Conservation (phyloP, 2,113 vertebrate species). For the Columba livia region DNA sequence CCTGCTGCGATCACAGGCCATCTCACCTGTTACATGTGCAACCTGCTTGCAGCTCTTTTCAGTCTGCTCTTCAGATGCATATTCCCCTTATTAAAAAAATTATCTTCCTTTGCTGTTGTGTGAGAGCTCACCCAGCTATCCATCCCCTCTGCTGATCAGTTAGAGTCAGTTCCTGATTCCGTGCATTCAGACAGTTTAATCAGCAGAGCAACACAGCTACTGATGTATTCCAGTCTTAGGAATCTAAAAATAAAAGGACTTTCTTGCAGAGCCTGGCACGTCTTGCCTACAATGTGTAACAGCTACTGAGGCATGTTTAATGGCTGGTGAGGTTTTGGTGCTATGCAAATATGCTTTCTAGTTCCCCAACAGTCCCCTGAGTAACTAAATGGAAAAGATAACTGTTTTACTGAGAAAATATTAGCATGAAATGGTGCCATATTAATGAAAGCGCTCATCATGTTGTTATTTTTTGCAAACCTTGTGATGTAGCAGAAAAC, state of each 20-base stretch:
- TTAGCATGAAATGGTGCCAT: conserved; percentile 2
- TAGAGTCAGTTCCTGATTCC: neutral
- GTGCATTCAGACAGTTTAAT: neutral
- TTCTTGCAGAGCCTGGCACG: neutral
- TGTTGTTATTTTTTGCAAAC: neutral
- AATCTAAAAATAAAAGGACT: neutral
- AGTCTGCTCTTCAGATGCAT: neutral
- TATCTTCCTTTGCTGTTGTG: neutral
- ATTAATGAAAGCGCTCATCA: neutral
- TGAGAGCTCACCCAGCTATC: neutral
- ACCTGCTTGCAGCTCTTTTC: neutral
- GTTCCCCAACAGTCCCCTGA: neutral
- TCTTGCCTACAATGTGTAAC: neutral
- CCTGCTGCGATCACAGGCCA: neutral
- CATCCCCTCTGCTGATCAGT: neutral
- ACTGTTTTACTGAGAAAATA: neutral
- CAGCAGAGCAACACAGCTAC: neutral
- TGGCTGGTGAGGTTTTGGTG: neutral
- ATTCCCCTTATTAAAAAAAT: neutral
- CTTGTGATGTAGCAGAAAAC: conserved; percentile 28
- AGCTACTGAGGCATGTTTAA: neutral
- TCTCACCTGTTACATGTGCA: neutral
- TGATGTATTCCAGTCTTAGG: neutral
- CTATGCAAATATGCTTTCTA: neutral
- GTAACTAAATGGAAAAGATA: neutral